Evolutionary conservation across 2,888 invertebrate genomes (phyloP).

Genomic region (Xiphydria camelus): DNA sequence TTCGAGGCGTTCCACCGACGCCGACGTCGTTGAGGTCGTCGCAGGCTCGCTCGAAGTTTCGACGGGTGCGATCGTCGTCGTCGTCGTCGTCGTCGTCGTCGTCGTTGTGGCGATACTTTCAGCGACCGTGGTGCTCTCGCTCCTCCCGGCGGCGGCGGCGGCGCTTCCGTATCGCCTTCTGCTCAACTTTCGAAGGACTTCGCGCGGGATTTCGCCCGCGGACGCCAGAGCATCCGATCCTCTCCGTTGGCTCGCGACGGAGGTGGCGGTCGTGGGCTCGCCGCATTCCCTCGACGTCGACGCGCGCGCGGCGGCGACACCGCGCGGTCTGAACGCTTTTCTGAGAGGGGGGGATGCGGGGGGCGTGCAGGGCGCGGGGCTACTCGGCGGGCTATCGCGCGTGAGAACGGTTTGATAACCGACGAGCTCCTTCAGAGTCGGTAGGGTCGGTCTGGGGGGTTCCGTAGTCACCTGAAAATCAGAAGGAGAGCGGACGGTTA

Average conservation of each 20-base stretch:
- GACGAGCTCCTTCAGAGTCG: constrained; percentile 49
- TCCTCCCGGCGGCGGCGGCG: no score
- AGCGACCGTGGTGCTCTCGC: no score
- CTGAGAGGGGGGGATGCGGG: neutral
- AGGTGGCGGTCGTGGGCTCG: constrained; percentile 1
- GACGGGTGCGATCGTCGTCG: no score
- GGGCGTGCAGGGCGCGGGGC: no score
- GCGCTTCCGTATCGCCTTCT: no score
- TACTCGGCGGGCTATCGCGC: constrained; percentile 22
- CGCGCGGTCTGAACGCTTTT: constrained; percentile 1
- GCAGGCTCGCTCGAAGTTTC: no score
- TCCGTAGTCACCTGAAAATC: constrained; percentile 53
- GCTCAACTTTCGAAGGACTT: no score
- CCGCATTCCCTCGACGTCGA: neutral
- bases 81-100: constrained; percentile 1
- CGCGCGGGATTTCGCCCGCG: no score
- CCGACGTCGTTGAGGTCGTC: neutral
- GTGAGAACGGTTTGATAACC: constrained; percentile 26
- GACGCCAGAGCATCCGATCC: no score
- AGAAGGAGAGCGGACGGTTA: constrained; percentile 45
- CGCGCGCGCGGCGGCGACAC: no score
- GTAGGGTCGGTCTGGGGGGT: constrained; percentile 37
- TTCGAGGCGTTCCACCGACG: constrained; percentile 23
- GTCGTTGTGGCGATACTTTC: no score
- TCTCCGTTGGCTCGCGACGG: no score